These are phyloP conservation scores for Ichneumoninae sp. DNA, from an alignment of 2,888 invertebrate genomes.

Conservation along the genomic window DNA sequence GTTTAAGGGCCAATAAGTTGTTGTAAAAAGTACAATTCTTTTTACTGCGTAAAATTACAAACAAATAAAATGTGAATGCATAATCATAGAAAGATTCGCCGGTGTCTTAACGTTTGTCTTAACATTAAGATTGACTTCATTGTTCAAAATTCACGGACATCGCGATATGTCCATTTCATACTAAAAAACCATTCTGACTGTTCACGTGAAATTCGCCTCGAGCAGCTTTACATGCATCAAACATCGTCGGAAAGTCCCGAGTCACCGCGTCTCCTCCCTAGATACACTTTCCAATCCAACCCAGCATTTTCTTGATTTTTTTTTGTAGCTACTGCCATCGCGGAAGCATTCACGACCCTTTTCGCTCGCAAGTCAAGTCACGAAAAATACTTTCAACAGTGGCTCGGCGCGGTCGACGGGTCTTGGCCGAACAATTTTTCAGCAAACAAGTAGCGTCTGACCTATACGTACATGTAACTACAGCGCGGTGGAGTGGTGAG, in stretches of 20 bases:
- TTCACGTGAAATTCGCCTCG: neutral
- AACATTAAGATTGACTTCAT: neutral
- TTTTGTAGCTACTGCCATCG: conserved; percentile 13
- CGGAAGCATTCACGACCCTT: conserved; percentile 19
- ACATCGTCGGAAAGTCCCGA: conserved; percentile 19
- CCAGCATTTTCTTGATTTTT: conserved; percentile 21
- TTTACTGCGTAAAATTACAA: too few relatives aligned
- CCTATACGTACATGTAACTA: neutral
- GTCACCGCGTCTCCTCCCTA: conserved; percentile 10
- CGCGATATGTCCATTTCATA: neutral
- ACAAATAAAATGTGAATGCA: neutral
- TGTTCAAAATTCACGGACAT: neutral
- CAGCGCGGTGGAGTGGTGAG: neutral
- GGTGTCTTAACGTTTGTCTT: neutral
- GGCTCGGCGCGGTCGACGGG: conserved; percentile 2
- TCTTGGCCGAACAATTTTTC: conserved; percentile 50
- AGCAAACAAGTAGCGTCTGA: conserved; percentile 40
- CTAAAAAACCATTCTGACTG: neutral
- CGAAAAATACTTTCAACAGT: conserved; percentile 43
- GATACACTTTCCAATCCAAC: conserved; percentile 48
- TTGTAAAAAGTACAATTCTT: too few relatives aligned
- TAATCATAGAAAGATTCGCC: neutral
- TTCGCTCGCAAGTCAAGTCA: conserved; percentile 30
- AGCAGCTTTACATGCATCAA: neutral
- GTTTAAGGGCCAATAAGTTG: too few relatives aligned